Base-by-base conservation (phyloP, 2,797 vertebrate genomes). In the Lutjanus campechanus region DNA sequence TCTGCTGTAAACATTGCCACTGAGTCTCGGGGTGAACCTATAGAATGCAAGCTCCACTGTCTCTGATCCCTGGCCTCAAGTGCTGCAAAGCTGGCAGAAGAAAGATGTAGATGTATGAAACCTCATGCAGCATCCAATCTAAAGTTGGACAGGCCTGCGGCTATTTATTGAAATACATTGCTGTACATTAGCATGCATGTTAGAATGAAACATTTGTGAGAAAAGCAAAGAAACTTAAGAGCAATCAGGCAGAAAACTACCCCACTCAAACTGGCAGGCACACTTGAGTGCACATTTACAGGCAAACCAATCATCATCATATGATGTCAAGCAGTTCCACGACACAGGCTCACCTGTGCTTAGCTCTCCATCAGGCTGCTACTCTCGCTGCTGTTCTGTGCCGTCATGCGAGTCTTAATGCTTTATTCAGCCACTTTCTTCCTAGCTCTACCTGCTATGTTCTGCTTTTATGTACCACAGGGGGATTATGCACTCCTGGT, bases 391-490 rank as follows among this genome's bases (percentile, higher is more conserved):
- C 15, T 40, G 6, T 55, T 76, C 62, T 59, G 66, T 44, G 53
- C 55, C 56, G 50, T 66, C 68, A 81, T 60, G 74, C 36, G 53
- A 40, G 54, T 50, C 20, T 64, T 58, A 70, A 76, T 73, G 73
- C 60, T 86, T 77, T 44, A 77, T 81, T 62, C 77, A 74, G n/a
- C 55, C 58, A n/a, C 63, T 81, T 82, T 64, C 71, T 60, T 66
- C 25, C 47, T 1, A 22, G 50, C 72, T 79, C 72, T 36, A 77
- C 75, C 84, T 75, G 60, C 77, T 66, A 54, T 70, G 29, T 53
- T 75, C 53, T 69, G 69, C 69, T 81, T 77, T 83, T 71, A 82
- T 78, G 47, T 19, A 69, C 50, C 78, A 65, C 73, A 11, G 15
- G n/a, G 64, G 79, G 49, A 61, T 83, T 81, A 59, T 71, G 58